Conservation (phyloP, 2,113 vertebrate genomes). For the Macquaria australasica region DNA sequence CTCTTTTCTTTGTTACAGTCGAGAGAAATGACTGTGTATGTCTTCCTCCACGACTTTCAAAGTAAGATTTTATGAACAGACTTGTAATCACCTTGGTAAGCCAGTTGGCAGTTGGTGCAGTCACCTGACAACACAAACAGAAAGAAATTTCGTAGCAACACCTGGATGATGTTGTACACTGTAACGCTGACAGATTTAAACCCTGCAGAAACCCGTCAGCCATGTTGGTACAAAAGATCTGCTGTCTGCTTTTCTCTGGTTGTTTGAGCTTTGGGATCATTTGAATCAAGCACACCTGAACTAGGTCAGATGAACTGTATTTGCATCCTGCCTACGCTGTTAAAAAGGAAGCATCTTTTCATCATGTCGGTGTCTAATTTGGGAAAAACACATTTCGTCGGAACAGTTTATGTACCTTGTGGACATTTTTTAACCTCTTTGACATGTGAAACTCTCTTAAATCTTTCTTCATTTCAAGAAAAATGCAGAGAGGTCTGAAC, state of each 20-base stretch:
- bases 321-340: neutral
- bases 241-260: neutral
- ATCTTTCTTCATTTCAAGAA: neutral
- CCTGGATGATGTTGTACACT: neutral
- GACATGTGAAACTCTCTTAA: neutral
- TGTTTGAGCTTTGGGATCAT: slow-evolving; percentile 2
- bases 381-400: neutral
- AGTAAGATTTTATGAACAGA: neutral
- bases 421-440: neutral
- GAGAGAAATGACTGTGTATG: neutral
- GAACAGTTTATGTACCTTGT: neutral
- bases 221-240: neutral
- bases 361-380: neutral
- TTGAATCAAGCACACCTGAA: slow-evolving; percentile 25
- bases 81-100: neutral
- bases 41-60: neutral
- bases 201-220: neutral
- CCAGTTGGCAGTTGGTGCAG: neutral
- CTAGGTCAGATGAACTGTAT: slow-evolving; percentile 1
- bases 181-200: neutral
- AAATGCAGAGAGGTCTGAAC: neutral
- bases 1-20: neutral
- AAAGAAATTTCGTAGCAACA: neutral
- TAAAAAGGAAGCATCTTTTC: neutral
- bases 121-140: neutral